These are phyloP conservation scores for Kradibia gibbosae DNA, from an alignment of 1,140 invertebrate species.

Conservation along the genomic window DNA sequence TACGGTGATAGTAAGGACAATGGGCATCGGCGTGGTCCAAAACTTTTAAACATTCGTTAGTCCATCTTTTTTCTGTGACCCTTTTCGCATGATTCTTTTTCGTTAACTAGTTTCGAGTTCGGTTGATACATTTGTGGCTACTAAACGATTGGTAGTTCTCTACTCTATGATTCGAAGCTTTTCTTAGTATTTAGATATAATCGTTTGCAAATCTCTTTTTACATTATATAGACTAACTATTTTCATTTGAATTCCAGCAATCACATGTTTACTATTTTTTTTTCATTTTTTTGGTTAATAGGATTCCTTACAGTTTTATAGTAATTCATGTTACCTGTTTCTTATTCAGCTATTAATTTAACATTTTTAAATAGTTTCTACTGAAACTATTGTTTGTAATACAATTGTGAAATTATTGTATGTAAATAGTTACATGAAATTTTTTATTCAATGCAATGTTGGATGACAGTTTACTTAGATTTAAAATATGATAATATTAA, in stretches of 20 bases:
- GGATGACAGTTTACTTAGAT: too few relatives aligned
- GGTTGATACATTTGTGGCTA: background rate
- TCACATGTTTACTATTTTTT: background rate
- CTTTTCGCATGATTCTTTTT: conserved; percentile 25
- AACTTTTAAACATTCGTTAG: conserved; percentile 43
- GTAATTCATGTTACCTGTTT: too few relatives aligned
- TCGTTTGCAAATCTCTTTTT: background rate
- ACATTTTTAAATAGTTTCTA: too few relatives aligned
- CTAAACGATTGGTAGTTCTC: background rate
- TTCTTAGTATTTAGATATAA: background rate
- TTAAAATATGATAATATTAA: too few relatives aligned
- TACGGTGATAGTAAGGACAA: background rate
- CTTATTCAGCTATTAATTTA: too few relatives aligned
- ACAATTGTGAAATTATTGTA: too few relatives aligned
- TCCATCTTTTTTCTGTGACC: conserved; percentile 38
- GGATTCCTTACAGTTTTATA: too few relatives aligned
- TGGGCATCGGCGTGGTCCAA: background rate
- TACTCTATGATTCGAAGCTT: background rate
- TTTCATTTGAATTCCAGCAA: background rate
- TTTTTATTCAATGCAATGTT: too few relatives aligned
- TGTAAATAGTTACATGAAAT: too few relatives aligned
- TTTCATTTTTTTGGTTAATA: too few relatives aligned
- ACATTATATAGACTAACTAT: background rate
- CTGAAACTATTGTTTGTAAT: too few relatives aligned
- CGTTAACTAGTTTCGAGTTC: background rate